Evolutionary conservation across 2,113 vertebrate species (phyloP), one percentile per base, ranked within the genome.

Genomic region (Thinocorus orbignyianus): DNA sequence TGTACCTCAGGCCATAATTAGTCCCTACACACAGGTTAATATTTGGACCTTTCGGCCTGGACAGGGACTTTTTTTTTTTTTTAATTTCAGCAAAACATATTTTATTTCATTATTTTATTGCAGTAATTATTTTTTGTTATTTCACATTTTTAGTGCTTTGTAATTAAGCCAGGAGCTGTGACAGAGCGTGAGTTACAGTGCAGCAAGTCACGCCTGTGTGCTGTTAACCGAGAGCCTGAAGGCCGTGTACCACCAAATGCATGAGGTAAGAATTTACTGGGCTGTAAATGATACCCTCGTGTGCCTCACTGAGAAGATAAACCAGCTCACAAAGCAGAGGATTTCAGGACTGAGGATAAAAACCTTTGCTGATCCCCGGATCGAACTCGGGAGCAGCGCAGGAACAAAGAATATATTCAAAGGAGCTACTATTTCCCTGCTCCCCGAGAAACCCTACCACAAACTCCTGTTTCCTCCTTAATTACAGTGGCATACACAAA

Each of bases 111-210:
- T 91, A 30, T 44, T 78, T 96, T 96, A 95, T 95, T 78, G 68
- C 17, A 60, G 48, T 70, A 86, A 88, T 94, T 92, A 81, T 94
- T 97, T 96, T 96, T 88, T 88, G 85, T 81, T 93, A 93, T 87
- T 96, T 94, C 81, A 65, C 81, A 54, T 60, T 95, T 92, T 96
- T 81, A 92, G 41, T 89, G 82, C 68, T 89, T 92, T 92, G n/a
- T 91, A 96, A 95, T 97, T 95, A 95, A 95, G 84, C n/a, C 82
- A 89, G 10, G 52, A 89, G 48, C 62, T 83, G 52, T 74, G 62
- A 82, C 72, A 60, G 80, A 52, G 58, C 0, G 0, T 94, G 82
- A 97, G 18, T 94, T 94, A 95, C 25, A 62, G 60, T 2, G 1
- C 39, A 69, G 68, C 1, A 2, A 85, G 91, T 89, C 70, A 69